Evolutionary conservation across 2,888 invertebrate genomes (phyloP).

Genomic region (Nomada fabriciana): DNA sequence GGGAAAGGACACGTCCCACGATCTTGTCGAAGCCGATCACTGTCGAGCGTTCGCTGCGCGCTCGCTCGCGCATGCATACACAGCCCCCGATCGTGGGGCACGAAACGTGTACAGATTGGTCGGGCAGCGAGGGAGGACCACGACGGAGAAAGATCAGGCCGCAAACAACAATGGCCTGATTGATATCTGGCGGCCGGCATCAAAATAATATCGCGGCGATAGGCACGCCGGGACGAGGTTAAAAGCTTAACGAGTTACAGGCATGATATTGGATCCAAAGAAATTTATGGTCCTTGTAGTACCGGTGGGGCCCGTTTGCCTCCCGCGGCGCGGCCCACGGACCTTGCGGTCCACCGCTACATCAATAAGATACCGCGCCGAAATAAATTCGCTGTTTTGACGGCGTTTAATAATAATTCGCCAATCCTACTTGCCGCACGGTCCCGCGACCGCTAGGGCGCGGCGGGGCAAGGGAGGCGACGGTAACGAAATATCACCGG

Average conservation of each 20-base stretch:
- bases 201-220: constrained; percentile 72
- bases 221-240: constrained; percentile 69
- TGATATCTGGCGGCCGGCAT: constrained; percentile 73
- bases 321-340: constrained; percentile 77
- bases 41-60: constrained; percentile 9
- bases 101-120: constrained; percentile 18
- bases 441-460: constrained; percentile 8
- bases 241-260: constrained; percentile 79
- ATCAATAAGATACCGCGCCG: constrained; percentile 80
- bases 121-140: constrained; percentile 18
- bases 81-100: neutral
- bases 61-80: constrained; percentile 4
- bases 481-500: constrained; percentile 68
- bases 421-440: constrained; percentile 68
- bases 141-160: constrained; percentile 26
- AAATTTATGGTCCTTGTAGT: constrained; percentile 80
- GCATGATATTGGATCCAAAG: constrained; percentile 80
- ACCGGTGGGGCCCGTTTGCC: constrained; percentile 70
- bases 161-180: constrained; percentile 70
- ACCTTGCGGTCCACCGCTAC: constrained; percentile 71
- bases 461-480: constrained; percentile 35
- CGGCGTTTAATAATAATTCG: constrained; percentile 81
- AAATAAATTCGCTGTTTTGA: constrained; percentile 81
- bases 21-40: constrained; percentile 43
- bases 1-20: constrained; percentile 61